Conservation (phyloP, 2,113 vertebrate species). For the Engystomops pustulosus region DNA sequence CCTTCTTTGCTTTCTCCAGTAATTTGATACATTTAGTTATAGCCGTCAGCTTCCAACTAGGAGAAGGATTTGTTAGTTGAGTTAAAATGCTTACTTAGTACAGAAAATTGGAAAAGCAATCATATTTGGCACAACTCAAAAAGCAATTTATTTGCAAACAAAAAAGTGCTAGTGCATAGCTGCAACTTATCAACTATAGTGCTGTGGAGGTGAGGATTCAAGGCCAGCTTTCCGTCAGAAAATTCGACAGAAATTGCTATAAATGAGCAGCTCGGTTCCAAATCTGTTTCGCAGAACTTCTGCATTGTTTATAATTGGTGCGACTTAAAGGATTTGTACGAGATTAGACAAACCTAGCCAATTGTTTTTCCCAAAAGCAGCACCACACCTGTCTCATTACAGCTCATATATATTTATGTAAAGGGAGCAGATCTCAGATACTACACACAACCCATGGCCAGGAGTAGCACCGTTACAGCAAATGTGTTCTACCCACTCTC, state of each 20-base stretch:
- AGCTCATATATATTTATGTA: no score
- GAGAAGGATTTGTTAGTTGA: constrained; percentile 14
- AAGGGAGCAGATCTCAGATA: no score
- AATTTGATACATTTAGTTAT: not conserved
- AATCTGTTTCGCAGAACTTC: not conserved
- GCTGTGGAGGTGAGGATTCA: not conserved
- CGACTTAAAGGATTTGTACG: no score
- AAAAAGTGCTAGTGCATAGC: constrained; percentile 14
- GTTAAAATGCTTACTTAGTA: constrained; percentile 30
- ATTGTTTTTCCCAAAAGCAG: no score
- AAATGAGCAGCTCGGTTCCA: not conserved
- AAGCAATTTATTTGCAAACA: constrained; percentile 38
- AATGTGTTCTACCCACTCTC: no score
- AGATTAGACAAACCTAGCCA: no score
- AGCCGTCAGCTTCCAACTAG: not conserved
- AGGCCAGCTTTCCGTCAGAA: not conserved
- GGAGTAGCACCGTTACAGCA: no score
- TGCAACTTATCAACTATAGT: constrained; percentile 8
- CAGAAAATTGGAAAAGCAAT: constrained; percentile 35
- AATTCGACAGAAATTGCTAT: not conserved
- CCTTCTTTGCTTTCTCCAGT: not conserved
- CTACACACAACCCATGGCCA: no score
- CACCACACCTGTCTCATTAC: no score
- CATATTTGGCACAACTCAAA: constrained; percentile 34
- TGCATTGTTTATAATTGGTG: not conserved